A percentile compares a stretch with the other conserved stretches of the same genome.
Evolutionary conservation across 2,113 vertebrate genomes (phyloP).

Genomic region (Takifugu flavidus): DNA sequence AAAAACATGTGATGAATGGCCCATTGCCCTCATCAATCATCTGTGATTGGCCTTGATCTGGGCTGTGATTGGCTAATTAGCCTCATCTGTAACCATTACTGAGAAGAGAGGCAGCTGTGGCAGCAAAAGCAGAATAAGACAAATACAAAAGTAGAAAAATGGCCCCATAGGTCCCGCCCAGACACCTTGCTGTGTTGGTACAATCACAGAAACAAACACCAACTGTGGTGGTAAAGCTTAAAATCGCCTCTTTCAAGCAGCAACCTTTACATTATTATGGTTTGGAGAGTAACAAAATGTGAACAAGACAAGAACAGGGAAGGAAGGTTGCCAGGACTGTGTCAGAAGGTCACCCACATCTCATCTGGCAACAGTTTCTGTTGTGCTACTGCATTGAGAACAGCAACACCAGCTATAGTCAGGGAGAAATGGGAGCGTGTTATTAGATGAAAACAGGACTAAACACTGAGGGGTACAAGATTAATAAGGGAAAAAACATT

Average conservation of each 20-base stretch:
- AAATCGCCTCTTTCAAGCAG: neutral
- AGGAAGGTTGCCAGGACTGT: constrained; percentile 1
- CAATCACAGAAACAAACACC: constrained; percentile 46
- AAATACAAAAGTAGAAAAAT: constrained; percentile 62
- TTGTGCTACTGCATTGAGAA: constrained; percentile 10
- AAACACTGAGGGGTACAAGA: too few species aligned
- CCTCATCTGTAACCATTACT: constrained; percentile 62
- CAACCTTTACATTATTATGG: neutral
- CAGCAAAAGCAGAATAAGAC: constrained; percentile 38
- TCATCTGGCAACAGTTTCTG: constrained; percentile 65
- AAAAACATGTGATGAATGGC: constrained; percentile 53
- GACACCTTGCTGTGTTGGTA: constrained; percentile 45
- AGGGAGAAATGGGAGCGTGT: constrained; percentile 29
- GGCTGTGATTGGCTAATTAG: constrained; percentile 57
- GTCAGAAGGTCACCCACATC: constrained; percentile 49
- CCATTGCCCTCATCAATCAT: constrained; percentile 39
- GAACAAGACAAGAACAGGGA: constrained; percentile 33
- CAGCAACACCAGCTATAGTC: constrained; percentile 19
- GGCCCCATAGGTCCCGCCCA: constrained; percentile 45
- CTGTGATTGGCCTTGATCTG: constrained; percentile 58
- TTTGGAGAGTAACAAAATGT: neutral
- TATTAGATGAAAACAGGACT: too few species aligned
- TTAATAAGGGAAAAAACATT: too few species aligned
- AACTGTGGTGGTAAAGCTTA: neutral
- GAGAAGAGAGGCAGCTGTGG: constrained; percentile 42